Base-by-base conservation (phyloP, 2,113 vertebrate genomes). In the Oncorhynchus nerka region DNA sequence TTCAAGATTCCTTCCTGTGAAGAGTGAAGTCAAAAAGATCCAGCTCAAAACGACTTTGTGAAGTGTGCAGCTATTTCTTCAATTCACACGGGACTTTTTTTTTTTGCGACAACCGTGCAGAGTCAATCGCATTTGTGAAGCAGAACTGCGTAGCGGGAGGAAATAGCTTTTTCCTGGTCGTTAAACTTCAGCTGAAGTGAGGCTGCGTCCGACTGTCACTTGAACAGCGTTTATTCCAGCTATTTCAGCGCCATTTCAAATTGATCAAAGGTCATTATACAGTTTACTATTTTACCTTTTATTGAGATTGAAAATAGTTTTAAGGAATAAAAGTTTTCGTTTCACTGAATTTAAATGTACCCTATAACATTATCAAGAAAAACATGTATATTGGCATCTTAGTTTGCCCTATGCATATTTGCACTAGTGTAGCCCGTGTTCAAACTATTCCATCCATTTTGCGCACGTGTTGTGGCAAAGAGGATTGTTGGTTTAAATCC, bases 1-100 rank as follows among this genome's bases (percentile, higher is more conserved):
- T 77, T 85, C 70, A 76, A 77, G 82, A 86, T 82, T 82, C 77
- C 79, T 45, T 64, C 66, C 79, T 79, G 84, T 79, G 84, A 80
- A 73, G 84, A 69, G 59, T 8, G 7, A 20, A 82, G 79, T 77
- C 39, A 22, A 12, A 11, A 11, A 24, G 11, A 32, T 68, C 20
- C 49, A 55, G 34, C 15, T 59, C 30, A 51, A 76, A 66, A 26
- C 55, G 75, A 73, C 26, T 24, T 61, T 61, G 39, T 4, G 62
- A 9, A 67, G 73, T 67, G 22, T 66, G 15, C 34, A 74, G 12
- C 15, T 73, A 13, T 16, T 45, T 48, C 11, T 49, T 20, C 4
- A 49, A 13, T 11, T 48, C 67, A 39, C 30, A 68, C 39, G 16
- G 15, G 67, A 28, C 32, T 68, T 68, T 68, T 3, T 28, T 28